Evolutionary conservation across 2,113 vertebrate genomes (phyloP).

Genomic region (cattle (Bos taurus)): ARS-UCD2.0 NC_037352.1:8716501-8717000

Average conservation of each 20-base stretch:
- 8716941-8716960: rapidly evolving
- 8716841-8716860: background rate
- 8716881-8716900: background rate
- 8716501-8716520: background rate
- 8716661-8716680: background rate
- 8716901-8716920: background rate
- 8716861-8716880: background rate
- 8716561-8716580: background rate
- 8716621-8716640: background rate
- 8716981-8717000: background rate
- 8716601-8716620: slow-evolving; percentile 31
- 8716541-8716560: slow-evolving; percentile 13
- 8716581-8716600: slow-evolving; percentile 3
- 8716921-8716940: background rate
- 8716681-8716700: background rate
- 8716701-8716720: background rate
- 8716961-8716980: background rate
- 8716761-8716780: background rate
- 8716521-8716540: slow-evolving; percentile 13
- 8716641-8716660: background rate
- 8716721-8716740: background rate
- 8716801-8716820: background rate
- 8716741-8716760: background rate
- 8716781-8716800: background rate
- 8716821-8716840: background rate